Conservation (phyloP, 2,113 vertebrate genomes). For the Agelaius tricolor region DNA sequence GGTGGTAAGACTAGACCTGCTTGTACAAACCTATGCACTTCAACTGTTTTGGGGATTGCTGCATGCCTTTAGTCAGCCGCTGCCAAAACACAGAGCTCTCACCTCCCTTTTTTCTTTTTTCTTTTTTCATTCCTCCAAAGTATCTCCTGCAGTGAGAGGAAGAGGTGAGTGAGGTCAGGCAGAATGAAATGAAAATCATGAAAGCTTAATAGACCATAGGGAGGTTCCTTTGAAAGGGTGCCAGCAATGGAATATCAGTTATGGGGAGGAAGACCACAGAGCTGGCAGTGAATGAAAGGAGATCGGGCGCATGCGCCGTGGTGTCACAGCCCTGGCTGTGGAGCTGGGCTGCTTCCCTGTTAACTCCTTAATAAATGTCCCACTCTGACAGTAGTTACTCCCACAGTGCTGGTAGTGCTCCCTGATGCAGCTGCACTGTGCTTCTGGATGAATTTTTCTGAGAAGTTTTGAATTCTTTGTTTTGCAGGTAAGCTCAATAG, state of each 20-base stretch:
- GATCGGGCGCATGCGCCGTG: fast-evolving
- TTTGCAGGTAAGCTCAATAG: neutral
- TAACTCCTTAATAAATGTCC: neutral
- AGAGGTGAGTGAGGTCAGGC: conserved; percentile 22
- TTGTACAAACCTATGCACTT: neutral
- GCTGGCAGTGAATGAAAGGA: neutral
- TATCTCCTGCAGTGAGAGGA: neutral
- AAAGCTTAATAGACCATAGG: conserved; percentile 38
- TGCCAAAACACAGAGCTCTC: neutral
- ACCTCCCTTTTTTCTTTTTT: neutral
- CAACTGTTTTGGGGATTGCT: neutral
- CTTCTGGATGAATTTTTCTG: neutral
- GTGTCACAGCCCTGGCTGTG: neutral
- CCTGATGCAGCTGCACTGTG: neutral
- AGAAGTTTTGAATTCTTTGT: neutral
- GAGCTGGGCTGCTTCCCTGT: neutral
- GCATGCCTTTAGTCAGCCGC: neutral
- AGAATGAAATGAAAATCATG: conserved; percentile 27
- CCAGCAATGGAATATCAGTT: neutral
- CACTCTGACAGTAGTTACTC: neutral
- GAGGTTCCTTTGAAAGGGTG: conserved; percentile 29
- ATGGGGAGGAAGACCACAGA: conserved; percentile 4
- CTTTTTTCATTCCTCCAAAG: neutral
- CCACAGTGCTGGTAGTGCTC: neutral
- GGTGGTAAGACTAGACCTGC: neutral